Evolutionary conservation across 2,113 vertebrate genomes (phyloP).

Genomic region (Podilymbus podiceps): DNA sequence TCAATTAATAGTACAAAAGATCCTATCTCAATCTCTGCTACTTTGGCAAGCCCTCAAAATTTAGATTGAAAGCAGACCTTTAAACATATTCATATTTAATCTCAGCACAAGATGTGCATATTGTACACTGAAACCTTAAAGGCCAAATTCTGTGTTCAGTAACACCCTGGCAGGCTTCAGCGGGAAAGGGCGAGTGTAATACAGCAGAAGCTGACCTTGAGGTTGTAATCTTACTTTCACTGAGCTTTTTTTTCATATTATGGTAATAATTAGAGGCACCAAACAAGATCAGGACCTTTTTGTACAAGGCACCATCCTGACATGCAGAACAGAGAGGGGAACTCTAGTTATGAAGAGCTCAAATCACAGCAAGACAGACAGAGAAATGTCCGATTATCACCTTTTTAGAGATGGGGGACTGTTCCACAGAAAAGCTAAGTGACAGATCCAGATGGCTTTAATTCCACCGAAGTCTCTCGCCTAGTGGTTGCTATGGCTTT

Average conservation of each 20-base stretch:
- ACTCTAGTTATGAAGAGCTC: background rate
- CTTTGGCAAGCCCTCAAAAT: constrained; percentile 60
- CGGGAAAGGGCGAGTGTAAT: background rate
- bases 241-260: background rate
- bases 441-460: constrained; percentile 6
- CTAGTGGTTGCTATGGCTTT: background rate
- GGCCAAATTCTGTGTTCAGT: constrained; percentile 28
- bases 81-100: constrained; percentile 56
- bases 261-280: background rate
- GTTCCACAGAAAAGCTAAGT: background rate
- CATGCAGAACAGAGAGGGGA: background rate
- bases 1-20: constrained; percentile 59
- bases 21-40: constrained; percentile 44
- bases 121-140: constrained; percentile 20
- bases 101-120: constrained; percentile 34
- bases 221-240: background rate
- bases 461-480: background rate
- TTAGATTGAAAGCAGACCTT: constrained; percentile 59
- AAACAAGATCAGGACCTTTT: background rate
- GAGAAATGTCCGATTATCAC: background rate
- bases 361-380: background rate
- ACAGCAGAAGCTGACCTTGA: constrained; percentile 19
- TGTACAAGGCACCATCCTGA: background rate
- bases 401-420: background rate
- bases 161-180: background rate